Base-by-base conservation (phyloP, 2,888 invertebrate genomes). In the Brachyopa scutellaris region DNA sequence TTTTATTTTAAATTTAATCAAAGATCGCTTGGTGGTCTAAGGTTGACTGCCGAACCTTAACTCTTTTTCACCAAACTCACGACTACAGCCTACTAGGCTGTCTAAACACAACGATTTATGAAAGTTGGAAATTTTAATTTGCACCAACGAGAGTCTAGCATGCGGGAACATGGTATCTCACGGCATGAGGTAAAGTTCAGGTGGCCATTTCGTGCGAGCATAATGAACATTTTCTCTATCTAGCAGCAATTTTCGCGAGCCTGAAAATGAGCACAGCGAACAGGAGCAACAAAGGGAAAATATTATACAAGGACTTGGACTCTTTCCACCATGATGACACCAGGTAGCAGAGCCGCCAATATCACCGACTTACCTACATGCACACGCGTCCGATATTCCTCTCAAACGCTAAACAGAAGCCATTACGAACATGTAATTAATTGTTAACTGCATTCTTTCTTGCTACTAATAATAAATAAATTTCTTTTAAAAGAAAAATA, bases 381-480 rank as follows among this genome's bases (percentile, higher is more conserved):
- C 42, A 33, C 33, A 26, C n/a, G 57, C 47, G 26, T 47, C 15
- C 36, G 45, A 57, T 69, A 9, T 47, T 36, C 26, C 36, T 49
- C 17, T 23, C 2, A 45, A 42, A 59, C 47, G 26, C 59, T 59
- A 49, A 70, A 70, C 70, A 70, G 70, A 59, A 70, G 59, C 59
- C 70, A 70, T 70, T 61, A 77, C 67, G 62, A 47, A 62, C 61
- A 17, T 59, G 72, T 83, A 83, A 83, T 83, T 83, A 83, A 83
- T 83, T 77, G 76, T 83, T 83, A 38, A 72, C 61, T 69, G 69
- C 55, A 38, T 73, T 82, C 33, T 64, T 83, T 83, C 42, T 55
- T 36, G 62, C 67, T 77, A 77, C 66, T 72, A 83, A 66, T 55
- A 72, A 62, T 83, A 77, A 83, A 77, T 83, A 72, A 82, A 82